phyloP scores from a whole-genome alignment of 2,113 vertebrate genomes.

The Siniperca chuatsi region DNA sequence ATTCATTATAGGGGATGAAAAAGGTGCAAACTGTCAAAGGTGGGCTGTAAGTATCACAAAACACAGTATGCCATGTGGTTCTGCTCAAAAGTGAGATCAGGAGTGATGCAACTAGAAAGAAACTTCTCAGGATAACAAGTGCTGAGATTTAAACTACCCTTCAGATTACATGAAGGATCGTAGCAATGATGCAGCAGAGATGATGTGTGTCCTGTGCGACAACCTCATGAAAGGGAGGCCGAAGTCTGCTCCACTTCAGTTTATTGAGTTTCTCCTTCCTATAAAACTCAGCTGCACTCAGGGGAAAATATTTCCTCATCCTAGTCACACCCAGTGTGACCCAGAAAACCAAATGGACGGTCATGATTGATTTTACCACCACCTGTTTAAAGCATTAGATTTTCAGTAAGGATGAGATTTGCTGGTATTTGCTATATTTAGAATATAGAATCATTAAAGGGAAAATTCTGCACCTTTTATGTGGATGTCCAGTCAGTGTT shows the following conservation, averaged over 20 bases:
- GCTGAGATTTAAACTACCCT: slow-evolving; percentile 39
- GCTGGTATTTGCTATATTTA: neutral
- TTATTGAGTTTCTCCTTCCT: slow-evolving; percentile 55
- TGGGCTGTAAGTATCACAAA: slow-evolving; percentile 49
- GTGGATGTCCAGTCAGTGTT: too few relatives aligned
- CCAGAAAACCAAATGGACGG: slow-evolving; percentile 66
- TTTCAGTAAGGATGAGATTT: neutral
- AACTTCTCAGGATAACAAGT: slow-evolving; percentile 58
- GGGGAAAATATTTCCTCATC: slow-evolving; percentile 52
- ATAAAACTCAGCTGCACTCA: slow-evolving; percentile 58
- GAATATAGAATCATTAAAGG: neutral
- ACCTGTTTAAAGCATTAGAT: slow-evolving; percentile 50
- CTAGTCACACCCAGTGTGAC: slow-evolving; percentile 57
- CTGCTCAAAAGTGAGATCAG: slow-evolving; percentile 38
- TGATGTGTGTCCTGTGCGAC: slow-evolving; percentile 45
- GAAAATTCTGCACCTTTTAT: too few relatives aligned
- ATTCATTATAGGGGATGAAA: slow-evolving; percentile 52
- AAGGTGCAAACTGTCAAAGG: slow-evolving; percentile 44
- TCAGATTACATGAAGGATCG: slow-evolving; percentile 58
- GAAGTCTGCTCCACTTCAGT: slow-evolving; percentile 50
- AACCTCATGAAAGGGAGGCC: slow-evolving; percentile 36
- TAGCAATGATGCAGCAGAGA: slow-evolving; percentile 52
- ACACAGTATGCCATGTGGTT: slow-evolving; percentile 3
- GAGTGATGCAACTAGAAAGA: slow-evolving; percentile 64
- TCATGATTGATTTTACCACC: slow-evolving; percentile 58